Evolutionary conservation across 2,797 vertebrate species (phyloP), one percentile per base, ranked within the genome.

Genomic region (Lepus townsendii): DNA sequence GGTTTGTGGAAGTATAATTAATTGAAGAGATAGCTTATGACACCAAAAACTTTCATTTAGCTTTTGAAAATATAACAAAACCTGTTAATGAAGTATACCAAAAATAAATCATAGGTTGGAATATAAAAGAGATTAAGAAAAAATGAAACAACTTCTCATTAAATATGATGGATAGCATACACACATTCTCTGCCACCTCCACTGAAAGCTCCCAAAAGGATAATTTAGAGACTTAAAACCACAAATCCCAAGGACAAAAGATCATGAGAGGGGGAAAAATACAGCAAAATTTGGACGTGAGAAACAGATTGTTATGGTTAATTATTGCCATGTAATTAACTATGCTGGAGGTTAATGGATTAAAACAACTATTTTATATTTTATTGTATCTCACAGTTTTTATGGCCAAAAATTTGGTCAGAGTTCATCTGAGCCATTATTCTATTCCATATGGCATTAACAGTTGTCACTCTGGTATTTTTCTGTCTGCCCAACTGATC

Each of bases 1-100:
- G 26, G 87, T 90, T 73, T 63, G 17, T 95, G 69, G 30, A 95
- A 77, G 69, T 83, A n/a, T 96, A 96, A 96, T 90, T 94, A 96
- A 96, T 90, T 80, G 60, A 78, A 85, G 38, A 80, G 60, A 82
- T 84, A 93, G n/a, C 68, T 93, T 82, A 83, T 83, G 24, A 17
- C 57, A 82, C 68, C 30, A 87, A 83, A 87, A 75, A 35, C 78
- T 94, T 91, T 68, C 60, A 85, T 72, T 90, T 91, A 82, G 22
- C 32, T 68, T 93, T 84, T 27, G 52, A 88, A 95, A 94, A 71
- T 93, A 47, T 85, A 90, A 90, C 38, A 94, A 93, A 95, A 52
- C 7, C 54, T 87, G 84, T 93, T 66, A 88, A 68, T 75, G 85
- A 96, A 95, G 93, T 91, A 78, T 63, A 63, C 5, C 4, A 26